These are phyloP conservation scores for Cliona cf. orientalis DNA, from an alignment of 37 sponge, comb jelly and placozoan genomes.

Conservation along the genomic window DNA sequence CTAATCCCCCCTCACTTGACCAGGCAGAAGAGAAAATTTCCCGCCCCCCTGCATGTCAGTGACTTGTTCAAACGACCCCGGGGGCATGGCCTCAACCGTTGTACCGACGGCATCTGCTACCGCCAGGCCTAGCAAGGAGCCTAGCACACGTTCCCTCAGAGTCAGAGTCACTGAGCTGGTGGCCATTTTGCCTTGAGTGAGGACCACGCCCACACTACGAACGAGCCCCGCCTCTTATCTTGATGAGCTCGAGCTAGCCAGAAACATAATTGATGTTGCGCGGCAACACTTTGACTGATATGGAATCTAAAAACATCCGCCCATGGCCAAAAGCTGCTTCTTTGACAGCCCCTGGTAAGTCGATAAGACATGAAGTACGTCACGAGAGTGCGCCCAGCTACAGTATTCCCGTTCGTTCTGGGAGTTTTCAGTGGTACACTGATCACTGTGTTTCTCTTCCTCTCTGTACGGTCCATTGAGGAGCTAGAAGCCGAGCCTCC, in stretches of 20 bases:
- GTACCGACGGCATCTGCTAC: conserved; percentile 91
- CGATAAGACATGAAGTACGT: neutral
- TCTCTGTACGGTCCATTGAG: conserved; percentile 43
- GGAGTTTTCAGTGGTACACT: conserved; percentile 49
- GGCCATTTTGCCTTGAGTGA: neutral
- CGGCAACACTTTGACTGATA: no score
- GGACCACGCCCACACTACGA: neutral
- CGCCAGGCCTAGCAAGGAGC: conserved; percentile 82
- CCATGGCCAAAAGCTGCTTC: no score
- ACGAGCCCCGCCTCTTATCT: neutral
- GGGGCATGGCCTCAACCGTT: conserved; percentile 76
- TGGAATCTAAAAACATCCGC: no score
- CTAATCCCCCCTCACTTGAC: conserved; percentile 57
- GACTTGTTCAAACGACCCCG: conserved; percentile 76
- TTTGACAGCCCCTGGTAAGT: neutral
- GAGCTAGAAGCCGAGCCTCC: neutral
- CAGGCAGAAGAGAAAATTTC: conserved; percentile 76
- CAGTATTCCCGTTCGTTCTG: conserved; percentile 31
- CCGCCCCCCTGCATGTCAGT: conserved; percentile 89
- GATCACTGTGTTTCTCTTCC: conserved; percentile 24
- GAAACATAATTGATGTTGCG: neutral
- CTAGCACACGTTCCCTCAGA: conserved; percentile 27
- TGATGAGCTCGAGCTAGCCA: neutral
- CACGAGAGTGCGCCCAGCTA: neutral
- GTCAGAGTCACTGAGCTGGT: neutral